Percentiles rank a stretch among this genome's conserved stretches.
Evolutionary conservation across 2,888 invertebrate genomes (phyloP).

Genomic region (Nymphalis polychloros): DNA sequence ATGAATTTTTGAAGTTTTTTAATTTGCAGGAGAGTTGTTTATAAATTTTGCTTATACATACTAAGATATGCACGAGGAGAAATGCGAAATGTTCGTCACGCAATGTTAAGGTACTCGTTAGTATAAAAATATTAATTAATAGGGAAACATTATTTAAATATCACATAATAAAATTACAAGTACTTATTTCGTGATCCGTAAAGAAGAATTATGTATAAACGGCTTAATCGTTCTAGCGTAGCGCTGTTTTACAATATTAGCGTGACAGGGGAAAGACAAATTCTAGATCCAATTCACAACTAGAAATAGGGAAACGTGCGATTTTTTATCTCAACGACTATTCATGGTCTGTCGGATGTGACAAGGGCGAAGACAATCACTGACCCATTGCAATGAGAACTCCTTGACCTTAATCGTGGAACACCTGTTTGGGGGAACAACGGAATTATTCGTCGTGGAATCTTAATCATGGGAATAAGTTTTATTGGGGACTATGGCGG

Average conservation of each 20-base stretch:
- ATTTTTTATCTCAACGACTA: slow-evolving; percentile 58
- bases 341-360: slow-evolving; percentile 61
- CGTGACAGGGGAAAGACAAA: slow-evolving; percentile 20
- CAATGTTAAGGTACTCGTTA: neutral
- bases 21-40: no score
- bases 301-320: slow-evolving; percentile 9
- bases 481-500: slow-evolving; percentile 40
- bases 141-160: no score
- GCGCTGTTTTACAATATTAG: slow-evolving; percentile 3
- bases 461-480: slow-evolving; percentile 75
- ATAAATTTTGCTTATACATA: no score
- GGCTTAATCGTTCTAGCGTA: slow-evolving; percentile 1
- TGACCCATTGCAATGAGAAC: slow-evolving; percentile 74
- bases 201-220: slow-evolving; percentile 8
- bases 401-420: slow-evolving; percentile 73
- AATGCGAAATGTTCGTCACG: no score
- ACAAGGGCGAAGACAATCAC: slow-evolving; percentile 53
- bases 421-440: slow-evolving; percentile 69
- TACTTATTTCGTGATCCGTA: slow-evolving; percentile 12
- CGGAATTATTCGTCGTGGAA: slow-evolving; percentile 58
- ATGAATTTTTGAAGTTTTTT: no score
- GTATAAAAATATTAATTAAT: no score
- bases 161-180: no score
- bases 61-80: no score
- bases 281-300: slow-evolving; percentile 15